Percentiles rank a stretch among this genome's conserved stretches.
Conservation (phyloP, 2,797 vertebrate species). For the Hipposideros larvatus region DNA sequence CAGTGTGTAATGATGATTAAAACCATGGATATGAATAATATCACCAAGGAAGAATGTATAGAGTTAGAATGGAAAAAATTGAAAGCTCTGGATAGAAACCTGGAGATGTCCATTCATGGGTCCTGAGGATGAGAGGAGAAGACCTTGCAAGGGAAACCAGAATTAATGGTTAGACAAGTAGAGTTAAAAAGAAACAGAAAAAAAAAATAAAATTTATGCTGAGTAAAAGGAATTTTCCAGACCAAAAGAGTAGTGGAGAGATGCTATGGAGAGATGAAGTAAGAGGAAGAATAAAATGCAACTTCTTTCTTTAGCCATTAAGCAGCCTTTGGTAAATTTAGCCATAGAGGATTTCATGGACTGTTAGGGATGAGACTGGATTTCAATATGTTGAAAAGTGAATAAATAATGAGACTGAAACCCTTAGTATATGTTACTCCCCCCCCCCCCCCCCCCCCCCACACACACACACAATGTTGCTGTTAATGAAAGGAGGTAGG, state of each 20-base stretch:
- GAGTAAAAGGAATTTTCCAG: background rate
- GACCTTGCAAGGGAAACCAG: background rate
- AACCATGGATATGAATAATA: background rate
- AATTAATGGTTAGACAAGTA: background rate
- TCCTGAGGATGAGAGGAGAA: background rate
- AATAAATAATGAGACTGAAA: background rate
- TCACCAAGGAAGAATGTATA: background rate
- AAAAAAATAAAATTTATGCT: background rate
- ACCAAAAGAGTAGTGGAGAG: background rate
- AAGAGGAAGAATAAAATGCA: background rate
- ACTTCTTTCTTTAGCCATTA: background rate
- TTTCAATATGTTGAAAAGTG: background rate
- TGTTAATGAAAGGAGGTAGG: background rate
- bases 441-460: fast-evolving
- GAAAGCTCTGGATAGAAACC: background rate
- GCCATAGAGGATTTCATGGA: background rate
- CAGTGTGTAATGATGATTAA: background rate
- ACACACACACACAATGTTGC: background rate
- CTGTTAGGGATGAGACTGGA: background rate
- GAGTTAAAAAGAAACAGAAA: background rate
- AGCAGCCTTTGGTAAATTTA: background rate
- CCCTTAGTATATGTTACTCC: background rate
- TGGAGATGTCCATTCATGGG: background rate
- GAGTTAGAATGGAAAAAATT: background rate
- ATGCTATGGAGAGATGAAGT: background rate